These are phyloP conservation scores for Liolophura sinensis DNA, from an alignment of 1,140 invertebrate species.

Conservation along the genomic window DNA sequence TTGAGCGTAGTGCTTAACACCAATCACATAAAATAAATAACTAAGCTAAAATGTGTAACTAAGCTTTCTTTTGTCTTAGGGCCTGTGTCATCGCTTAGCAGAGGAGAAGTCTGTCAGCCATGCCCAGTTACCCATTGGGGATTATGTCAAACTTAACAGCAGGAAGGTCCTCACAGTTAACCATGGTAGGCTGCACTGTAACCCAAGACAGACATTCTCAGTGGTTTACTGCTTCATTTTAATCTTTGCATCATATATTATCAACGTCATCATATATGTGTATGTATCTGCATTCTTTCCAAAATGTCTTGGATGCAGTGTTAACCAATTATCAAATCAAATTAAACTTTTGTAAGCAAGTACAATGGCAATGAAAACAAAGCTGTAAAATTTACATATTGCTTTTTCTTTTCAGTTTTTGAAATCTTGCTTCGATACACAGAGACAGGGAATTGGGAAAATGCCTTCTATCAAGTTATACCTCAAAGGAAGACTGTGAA, in stretches of 20 bases:
- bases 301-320: too few relatives aligned
- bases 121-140: constrained; percentile 85
- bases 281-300: too few relatives aligned
- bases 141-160: constrained; percentile 90
- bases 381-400: constrained; percentile 6
- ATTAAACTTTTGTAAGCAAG: too few relatives aligned
- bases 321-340: too few relatives aligned
- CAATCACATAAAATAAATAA: too few relatives aligned
- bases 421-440: constrained; percentile 82
- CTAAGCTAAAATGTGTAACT: neutral
- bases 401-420: constrained; percentile 75
- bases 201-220: too few relatives aligned
- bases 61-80: constrained; percentile 62
- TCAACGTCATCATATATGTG: too few relatives aligned
- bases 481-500: constrained; percentile 60
- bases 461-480: constrained; percentile 77
- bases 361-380: too few relatives aligned
- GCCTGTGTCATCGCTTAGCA: constrained; percentile 83
- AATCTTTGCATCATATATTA: too few relatives aligned
- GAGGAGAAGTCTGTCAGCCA: constrained; percentile 76
- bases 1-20: too few relatives aligned
- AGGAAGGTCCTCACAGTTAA: constrained; percentile 94
- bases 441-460: constrained; percentile 81
- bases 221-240: too few relatives aligned
- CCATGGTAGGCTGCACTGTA: constrained; percentile 73